Evolutionary conservation across 2,888 invertebrate species (phyloP), one percentile per base, ranked within the genome.

Genomic region (Pyrrhia umbra): DNA sequence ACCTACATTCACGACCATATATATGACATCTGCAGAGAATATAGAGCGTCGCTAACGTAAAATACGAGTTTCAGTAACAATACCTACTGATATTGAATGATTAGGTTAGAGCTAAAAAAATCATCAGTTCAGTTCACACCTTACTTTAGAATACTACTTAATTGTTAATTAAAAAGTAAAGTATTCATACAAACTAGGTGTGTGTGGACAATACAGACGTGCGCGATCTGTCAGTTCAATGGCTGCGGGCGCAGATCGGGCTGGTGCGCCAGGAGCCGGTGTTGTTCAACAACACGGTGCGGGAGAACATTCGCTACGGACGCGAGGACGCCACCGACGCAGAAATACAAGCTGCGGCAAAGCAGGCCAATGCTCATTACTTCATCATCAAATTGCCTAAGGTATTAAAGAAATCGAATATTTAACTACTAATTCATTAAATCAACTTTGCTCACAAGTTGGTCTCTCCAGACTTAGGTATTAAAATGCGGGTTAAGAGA

Each of bases 251-350:
- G 21, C 96, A 97, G 81, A 97, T 99, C 60, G 98, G 98, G 0
- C 96, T 98, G 8, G 98, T 99, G 15, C 18, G 79, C 0, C 79
- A 79, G 27, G 79, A 79, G 40, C 79, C 79, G 6, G 3, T 98
- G 8, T 94, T 98, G 16, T 98, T 98, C 86, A 97, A 97, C 66
- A 96, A 97, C 43, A 97, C 97, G 1, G 97, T 98, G 50, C 95
- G 95, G 9, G 98, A 98, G 85, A 98, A 98, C 88, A 98, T 99
- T 72, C 94, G 97, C 16, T 97, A 97, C 83, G 98, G 98, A 0
- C 94, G 96, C 40, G 94, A 96, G 49, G 92, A 95, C 52, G 96
- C 97, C 2, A 95, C 96, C 0, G 90, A 95, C 73, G 95, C 93
- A n/a, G 96, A 97, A 27, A 96, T 97, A 51, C 95, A 96, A 79